Evolutionary conservation across 37 sponge, comb jelly and placozoan species (phyloP).

Genomic region (Beroe ovata): DNA sequence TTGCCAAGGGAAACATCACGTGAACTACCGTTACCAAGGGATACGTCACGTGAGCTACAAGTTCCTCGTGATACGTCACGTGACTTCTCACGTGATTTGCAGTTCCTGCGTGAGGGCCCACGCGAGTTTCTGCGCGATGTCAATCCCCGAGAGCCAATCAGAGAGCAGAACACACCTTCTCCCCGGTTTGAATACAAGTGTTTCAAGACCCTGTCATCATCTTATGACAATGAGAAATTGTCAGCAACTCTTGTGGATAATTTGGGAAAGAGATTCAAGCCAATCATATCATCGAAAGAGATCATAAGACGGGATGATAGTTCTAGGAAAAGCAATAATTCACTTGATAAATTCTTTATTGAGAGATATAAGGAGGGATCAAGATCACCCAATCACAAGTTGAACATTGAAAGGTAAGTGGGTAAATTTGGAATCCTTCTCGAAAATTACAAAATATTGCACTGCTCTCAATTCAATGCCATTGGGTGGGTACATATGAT

Average conservation of each 20-base stretch:
- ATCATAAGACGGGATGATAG: neutral
- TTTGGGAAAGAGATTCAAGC: neutral
- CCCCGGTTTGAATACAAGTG: slow-evolving; percentile 36
- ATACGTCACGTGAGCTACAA: neutral
- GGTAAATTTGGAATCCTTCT: too few species aligned
- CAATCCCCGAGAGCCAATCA: neutral
- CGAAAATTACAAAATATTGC: too few species aligned
- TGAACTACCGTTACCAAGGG: neutral
- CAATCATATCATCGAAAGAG: slow-evolving; percentile 15
- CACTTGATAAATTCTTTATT: neutral
- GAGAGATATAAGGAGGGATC: neutral
- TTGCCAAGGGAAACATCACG: neutral
- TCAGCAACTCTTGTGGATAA: neutral
- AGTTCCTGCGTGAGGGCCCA: slow-evolving; percentile 1
- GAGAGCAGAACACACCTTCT: slow-evolving; percentile 11
- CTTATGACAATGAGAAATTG: neutral
- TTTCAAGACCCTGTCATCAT: slow-evolving; percentile 15
- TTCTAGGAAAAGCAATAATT: neutral
- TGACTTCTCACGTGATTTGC: neutral
- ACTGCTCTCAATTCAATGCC: too few species aligned
- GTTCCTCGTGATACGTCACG: neutral
- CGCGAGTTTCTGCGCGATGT: neutral
- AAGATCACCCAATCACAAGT: neutral
- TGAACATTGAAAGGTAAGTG: slow-evolving; percentile 37
- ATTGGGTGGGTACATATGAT: too few species aligned